Percentiles rank a stretch among this genome's conserved stretches.
Conservation (phyloP, 2,888 invertebrate species). For the Electrophaes corylata region DNA sequence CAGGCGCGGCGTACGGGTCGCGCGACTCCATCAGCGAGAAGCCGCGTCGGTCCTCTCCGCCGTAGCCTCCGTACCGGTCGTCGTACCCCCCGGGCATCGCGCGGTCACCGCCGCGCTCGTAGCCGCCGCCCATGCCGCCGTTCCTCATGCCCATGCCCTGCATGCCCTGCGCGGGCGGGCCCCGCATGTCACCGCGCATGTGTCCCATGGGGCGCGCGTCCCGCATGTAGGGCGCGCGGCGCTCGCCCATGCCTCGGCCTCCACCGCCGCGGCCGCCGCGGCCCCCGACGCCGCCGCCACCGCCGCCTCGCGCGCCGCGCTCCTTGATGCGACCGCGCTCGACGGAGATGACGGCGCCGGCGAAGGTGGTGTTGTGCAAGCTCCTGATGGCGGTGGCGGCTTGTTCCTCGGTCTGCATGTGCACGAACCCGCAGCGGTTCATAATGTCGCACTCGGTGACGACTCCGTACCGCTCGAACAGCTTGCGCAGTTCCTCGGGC, state of each 20-base stretch:
- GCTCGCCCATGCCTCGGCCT: conserved; percentile 58
- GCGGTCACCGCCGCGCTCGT: conserved; percentile 67
- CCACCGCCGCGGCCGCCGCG: conserved; percentile 77
- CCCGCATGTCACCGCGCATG: conserved; percentile 58
- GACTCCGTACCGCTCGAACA: conserved; percentile 93
- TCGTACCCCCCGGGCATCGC: conserved; percentile 57
- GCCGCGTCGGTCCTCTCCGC: conserved; percentile 75
- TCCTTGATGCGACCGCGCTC: conserved; percentile 92
- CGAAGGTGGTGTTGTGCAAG: conserved; percentile 91
- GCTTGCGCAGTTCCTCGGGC: conserved; percentile 90
- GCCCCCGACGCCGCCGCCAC: conserved; percentile 72
- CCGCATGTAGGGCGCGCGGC: conserved; percentile 65
- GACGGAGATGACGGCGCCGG: conserved; percentile 93
- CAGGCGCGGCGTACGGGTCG: conserved; percentile 68
- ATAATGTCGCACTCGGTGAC: conserved; percentile 98
- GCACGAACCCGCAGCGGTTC: conserved; percentile 97
- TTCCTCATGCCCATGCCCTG: conserved; percentile 65
- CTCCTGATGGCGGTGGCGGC: conserved; percentile 92
- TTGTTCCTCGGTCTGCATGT: conserved; percentile 93
- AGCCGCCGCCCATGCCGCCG: conserved; percentile 57
- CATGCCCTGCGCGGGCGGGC: conserved; percentile 47
- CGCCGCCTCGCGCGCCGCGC: conserved; percentile 83
- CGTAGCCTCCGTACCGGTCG: conserved; percentile 74
- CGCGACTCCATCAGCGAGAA: conserved; percentile 73
- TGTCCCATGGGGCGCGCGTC: conserved; percentile 61